phyloP scores from a whole-genome alignment of 2,888 invertebrate genomes.

The Ypsolopha scabrella region DNA sequence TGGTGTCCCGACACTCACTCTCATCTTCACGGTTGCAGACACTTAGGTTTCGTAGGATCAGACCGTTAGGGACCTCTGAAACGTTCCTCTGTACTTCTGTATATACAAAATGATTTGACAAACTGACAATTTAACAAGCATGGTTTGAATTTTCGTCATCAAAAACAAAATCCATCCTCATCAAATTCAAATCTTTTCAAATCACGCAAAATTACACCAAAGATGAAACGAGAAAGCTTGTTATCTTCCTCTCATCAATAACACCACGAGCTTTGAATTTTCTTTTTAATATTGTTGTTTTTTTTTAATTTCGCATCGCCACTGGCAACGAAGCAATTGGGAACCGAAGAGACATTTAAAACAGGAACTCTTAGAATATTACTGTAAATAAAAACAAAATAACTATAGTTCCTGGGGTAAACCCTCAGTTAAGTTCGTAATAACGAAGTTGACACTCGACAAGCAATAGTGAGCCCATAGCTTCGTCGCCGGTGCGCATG shows the following conservation, averaged over 20 bases:
- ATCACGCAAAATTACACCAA: too few species aligned
- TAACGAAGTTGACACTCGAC: not conserved
- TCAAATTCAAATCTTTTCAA: too few species aligned
- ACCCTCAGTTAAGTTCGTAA: not conserved
- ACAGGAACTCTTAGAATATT: not conserved
- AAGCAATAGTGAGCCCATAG: not conserved
- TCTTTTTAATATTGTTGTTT: conserved; percentile 21
- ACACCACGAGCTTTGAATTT: conserved; percentile 51
- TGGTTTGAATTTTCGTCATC: conserved; percentile 13
- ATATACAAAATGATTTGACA: not conserved
- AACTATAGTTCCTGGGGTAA: not conserved
- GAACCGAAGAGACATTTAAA: not conserved
- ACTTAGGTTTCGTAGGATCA: not conserved
- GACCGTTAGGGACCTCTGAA: too few species aligned
- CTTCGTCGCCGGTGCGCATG: conserved; percentile 36
- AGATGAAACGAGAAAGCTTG: conserved; percentile 10
- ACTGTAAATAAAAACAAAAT: not conserved
- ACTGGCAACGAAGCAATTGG: not conserved
- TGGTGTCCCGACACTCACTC: conserved; percentile 2
- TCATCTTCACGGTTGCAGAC: conserved; percentile 3
- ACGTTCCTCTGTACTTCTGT: too few species aligned
- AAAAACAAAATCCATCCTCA: not conserved
- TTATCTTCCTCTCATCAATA: conserved; percentile 19
- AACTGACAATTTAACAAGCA: conserved; percentile 15
- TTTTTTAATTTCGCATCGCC: conserved; percentile 45